These are phyloP conservation scores for Calosoma granatense DNA, from an alignment of 1,140 invertebrate genomes.

Conservation along the genomic window DNA sequence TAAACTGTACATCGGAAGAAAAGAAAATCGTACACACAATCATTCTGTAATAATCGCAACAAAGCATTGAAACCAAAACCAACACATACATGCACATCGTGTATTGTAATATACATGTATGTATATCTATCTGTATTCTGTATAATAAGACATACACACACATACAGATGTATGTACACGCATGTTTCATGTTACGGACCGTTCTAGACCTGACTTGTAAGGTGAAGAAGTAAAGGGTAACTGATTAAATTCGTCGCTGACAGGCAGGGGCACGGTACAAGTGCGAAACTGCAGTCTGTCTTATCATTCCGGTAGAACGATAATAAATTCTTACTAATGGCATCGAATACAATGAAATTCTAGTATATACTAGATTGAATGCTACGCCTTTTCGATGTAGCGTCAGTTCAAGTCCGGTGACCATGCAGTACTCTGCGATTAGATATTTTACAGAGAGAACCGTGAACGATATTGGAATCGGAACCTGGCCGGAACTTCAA, in stretches of 20 bases:
- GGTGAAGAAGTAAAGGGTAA: neutral
- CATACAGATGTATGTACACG: too few relatives aligned
- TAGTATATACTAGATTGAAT: conserved; percentile 2
- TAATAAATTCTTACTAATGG: conserved; percentile 8
- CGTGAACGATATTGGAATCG: neutral
- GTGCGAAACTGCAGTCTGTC: conserved; percentile 1
- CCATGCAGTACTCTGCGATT: neutral
- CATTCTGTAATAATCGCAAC: neutral
- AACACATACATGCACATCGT: too few relatives aligned
- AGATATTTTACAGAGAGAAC: neutral
- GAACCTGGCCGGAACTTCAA: too few relatives aligned
- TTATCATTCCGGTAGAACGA: neutral
- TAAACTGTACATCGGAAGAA: neutral
- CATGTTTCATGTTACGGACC: too few relatives aligned
- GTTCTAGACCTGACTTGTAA: too few relatives aligned
- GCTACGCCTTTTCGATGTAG: conserved; percentile 2
- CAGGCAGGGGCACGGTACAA: neutral
- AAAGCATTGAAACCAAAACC: too few relatives aligned
- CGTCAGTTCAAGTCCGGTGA: neutral
- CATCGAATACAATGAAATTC: conserved; percentile 1
- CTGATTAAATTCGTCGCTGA: neutral
- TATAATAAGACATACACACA: too few relatives aligned
- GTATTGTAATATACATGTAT: too few relatives aligned
- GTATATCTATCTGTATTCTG: too few relatives aligned
- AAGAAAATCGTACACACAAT: neutral